Evolutionary conservation across 2,888 invertebrate genomes (phyloP).

Genomic region (Epinotia bilunana): DNA sequence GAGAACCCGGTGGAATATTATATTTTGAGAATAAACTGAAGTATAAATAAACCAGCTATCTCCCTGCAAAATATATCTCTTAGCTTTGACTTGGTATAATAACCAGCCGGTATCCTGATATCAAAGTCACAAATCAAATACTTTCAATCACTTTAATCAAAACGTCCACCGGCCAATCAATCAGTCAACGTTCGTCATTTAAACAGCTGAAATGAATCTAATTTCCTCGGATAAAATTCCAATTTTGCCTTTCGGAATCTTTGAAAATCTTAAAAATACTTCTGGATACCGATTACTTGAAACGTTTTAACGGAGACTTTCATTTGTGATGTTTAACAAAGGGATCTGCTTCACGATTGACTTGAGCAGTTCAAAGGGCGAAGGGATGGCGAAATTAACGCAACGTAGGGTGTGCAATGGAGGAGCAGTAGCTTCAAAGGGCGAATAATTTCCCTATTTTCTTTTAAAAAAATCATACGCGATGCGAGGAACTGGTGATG

Average conservation of each 20-base stretch:
- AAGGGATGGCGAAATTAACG: conserved; percentile 76
- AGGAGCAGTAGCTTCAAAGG: conserved; percentile 76
- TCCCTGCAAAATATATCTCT: not conserved
- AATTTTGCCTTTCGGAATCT: conserved; percentile 63
- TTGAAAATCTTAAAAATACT: conserved; percentile 76
- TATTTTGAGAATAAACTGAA: not conserved
- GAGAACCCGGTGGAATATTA: not conserved
- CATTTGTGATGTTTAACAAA: conserved; percentile 83
- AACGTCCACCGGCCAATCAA: conserved; percentile 53
- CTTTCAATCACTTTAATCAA: conserved; percentile 44
- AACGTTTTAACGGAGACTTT: conserved; percentile 79
- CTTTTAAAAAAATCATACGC: conserved; percentile 66
- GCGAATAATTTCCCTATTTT: conserved; percentile 77
- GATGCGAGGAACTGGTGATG: conserved; percentile 48
- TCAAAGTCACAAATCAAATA: conserved; percentile 48
- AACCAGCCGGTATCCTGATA: conserved; percentile 35
- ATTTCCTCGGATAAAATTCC: conserved; percentile 55
- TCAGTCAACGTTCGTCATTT: conserved; percentile 48
- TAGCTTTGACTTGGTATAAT: conserved; percentile 7
- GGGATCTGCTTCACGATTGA: conserved; percentile 82
- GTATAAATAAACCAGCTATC: not conserved
- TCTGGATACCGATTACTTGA: conserved; percentile 81
- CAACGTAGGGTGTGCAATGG: conserved; percentile 77
- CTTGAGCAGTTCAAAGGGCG: conserved; percentile 81
- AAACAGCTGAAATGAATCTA: conserved; percentile 52